Percentiles rank a stretch among this genome's conserved stretches.
Conservation (phyloP, 1,140 invertebrate species). For the Lordiphosa stackelbergi region DNA sequence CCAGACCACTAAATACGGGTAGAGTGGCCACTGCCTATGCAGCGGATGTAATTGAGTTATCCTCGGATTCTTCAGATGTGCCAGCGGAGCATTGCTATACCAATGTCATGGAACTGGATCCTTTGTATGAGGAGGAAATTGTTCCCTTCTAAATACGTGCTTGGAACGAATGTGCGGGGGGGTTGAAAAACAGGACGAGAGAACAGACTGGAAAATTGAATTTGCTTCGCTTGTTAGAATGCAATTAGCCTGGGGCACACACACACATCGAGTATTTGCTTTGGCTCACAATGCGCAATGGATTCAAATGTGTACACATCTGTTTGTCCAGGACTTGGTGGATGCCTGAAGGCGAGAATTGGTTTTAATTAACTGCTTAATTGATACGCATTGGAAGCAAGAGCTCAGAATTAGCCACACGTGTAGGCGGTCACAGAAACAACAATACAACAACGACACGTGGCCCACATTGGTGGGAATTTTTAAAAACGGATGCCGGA, state of each 20-base stretch:
- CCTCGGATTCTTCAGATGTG: constrained; percentile 48
- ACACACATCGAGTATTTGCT: constrained; percentile 45
- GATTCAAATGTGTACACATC: constrained; percentile 33
- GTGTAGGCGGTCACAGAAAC: constrained; percentile 29
- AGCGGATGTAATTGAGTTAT: constrained; percentile 58
- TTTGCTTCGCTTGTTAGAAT: constrained; percentile 72
- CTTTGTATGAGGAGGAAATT: constrained; percentile 61
- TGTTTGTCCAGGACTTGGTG: constrained; percentile 24
- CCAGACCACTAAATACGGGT: neutral
- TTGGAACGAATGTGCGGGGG: constrained; percentile 56
- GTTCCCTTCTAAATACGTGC: constrained; percentile 55
- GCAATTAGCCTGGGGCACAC: constrained; percentile 65
- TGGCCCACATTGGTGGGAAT: constrained; percentile 47
- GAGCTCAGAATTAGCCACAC: constrained; percentile 53
- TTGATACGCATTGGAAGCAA: constrained; percentile 55
- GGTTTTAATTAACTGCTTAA: constrained; percentile 55
- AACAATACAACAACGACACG: constrained; percentile 30
- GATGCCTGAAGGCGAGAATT: constrained; percentile 25
- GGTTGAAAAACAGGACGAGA: constrained; percentile 29
- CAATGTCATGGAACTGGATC: constrained; percentile 41
- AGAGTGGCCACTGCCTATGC: constrained; percentile 7
- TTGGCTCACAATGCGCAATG: constrained; percentile 14
- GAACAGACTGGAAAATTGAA: constrained; percentile 60
- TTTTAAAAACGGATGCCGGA: constrained; percentile 1
- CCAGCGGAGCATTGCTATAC: constrained; percentile 10